phyloP scores from a whole-genome alignment of 1,140 invertebrate species.

The Rhopalosiphum padi region DNA sequence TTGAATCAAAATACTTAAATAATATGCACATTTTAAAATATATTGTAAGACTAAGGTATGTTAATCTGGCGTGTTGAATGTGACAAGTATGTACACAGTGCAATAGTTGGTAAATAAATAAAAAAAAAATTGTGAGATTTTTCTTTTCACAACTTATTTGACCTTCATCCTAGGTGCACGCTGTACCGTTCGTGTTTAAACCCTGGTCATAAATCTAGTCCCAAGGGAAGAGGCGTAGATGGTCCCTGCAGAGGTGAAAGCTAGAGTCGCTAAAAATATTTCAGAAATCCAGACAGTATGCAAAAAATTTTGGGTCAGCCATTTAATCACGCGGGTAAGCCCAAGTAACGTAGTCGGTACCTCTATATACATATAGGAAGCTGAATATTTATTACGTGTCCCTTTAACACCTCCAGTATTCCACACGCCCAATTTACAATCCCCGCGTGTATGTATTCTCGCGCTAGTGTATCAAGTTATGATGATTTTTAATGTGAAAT shows the following conservation, averaged over 20 bases:
- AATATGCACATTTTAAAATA: not conserved
- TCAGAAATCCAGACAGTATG: constrained; percentile 4
- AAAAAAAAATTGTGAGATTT: not conserved
- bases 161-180: not conserved
- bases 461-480: not conserved
- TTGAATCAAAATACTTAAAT: not conserved
- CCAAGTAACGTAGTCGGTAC: not conserved
- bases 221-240: not conserved
- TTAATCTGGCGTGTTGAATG: not conserved
- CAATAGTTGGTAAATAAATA: not conserved
- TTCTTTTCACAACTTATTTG: not conserved
- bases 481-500: not conserved
- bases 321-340: not conserved
- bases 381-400: constrained; percentile 20
- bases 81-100: not conserved
- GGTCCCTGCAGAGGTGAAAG: not conserved
- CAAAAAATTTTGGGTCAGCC: constrained; percentile 30
- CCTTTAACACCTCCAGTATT: not conserved
- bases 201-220: not conserved
- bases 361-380: not conserved
- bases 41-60: not conserved
- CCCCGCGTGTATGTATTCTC: not conserved
- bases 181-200: not conserved
- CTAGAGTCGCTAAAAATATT: constrained; percentile 16
- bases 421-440: not conserved